A percentile compares a stretch with the other conserved stretches of the same genome.
These are phyloP conservation scores for Tachina grossa DNA, from an alignment of 2,888 invertebrate genomes.

Conservation along the genomic window DNA sequence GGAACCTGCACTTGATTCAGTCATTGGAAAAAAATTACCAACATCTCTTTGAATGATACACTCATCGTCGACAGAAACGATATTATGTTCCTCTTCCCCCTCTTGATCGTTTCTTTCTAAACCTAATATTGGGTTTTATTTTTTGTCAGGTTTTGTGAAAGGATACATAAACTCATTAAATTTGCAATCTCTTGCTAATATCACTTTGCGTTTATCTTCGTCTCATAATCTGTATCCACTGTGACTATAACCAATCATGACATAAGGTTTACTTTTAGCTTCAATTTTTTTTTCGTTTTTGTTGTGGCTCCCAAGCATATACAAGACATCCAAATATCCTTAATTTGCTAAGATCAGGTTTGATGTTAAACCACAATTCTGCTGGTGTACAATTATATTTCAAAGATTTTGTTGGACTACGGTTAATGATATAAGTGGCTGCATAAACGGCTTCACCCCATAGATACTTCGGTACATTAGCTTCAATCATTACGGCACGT, in stretches of 20 bases:
- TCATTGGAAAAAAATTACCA: too few relatives aligned
- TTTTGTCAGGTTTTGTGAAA: background rate
- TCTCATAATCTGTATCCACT: too few relatives aligned
- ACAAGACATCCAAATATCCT: constrained; percentile 16
- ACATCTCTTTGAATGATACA: background rate
- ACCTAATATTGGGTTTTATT: background rate
- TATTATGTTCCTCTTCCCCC: background rate
- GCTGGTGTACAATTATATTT: too few relatives aligned
- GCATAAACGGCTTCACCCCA: background rate
- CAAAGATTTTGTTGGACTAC: too few relatives aligned
- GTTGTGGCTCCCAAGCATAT: background rate
- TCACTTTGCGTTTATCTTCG: too few relatives aligned
- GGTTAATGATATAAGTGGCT: too few relatives aligned
- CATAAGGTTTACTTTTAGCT: too few relatives aligned
- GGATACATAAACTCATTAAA: too few relatives aligned
- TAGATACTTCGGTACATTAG: constrained; percentile 1
- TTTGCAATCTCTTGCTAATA: too few relatives aligned
- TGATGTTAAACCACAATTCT: too few relatives aligned
- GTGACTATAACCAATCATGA: too few relatives aligned
- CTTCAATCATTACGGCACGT: background rate
- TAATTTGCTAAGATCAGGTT: constrained; percentile 1
- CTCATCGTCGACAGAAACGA: background rate
- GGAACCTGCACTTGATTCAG: too few relatives aligned
- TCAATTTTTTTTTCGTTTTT: background rate
- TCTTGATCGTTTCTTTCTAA: background rate